Evolutionary conservation across 2,113 vertebrate species (phyloP), one percentile per base, ranked within the genome.

Genomic region (Mustela lutreola): DNA sequence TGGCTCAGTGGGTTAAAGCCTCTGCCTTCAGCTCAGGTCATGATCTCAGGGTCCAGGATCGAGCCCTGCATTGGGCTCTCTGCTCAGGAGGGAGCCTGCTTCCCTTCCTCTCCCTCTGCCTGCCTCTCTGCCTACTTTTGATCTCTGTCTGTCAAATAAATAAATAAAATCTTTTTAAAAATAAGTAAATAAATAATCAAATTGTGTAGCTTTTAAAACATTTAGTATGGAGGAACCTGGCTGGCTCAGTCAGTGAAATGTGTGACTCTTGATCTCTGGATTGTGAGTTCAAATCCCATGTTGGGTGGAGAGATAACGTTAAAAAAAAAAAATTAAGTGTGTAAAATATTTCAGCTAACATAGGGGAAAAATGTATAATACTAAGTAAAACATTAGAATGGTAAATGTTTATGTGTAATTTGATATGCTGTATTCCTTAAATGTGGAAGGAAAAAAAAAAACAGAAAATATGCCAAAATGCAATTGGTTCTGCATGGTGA

Each of bases 371-470:
- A 82, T 92, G 14, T 58, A 12, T 76, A 81, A 31, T 50, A 22
- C 33, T 92, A 65, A 28, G 4, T 87, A 95, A 78, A 60, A 81
- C 14, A 53, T 94, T 87, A 94, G 16, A 92, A 73, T 95, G 73
- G 5, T 81, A 70, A 76, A 31, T 75, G 94, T 93, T 89, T 85
- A 58, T 80, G 56, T 93, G 22, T 82, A 70, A 82, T 82, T 93
- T 79, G 18, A 65, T 60, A 33, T 91, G 26, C 3, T 36, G 33
- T 80, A 65, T 26, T 70, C 11, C 53, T 60, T 78, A 91, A 87
- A 67, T 31, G 2, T 71, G 10, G n/a, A 76, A 78, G 50, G 60
- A 53, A 65, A 81, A 86, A 86, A 81, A 53, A 62, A 0, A 42
- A 42, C 42, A 91, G 50, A 33, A 87, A 88, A 56, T 71, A 63